These are phyloP conservation scores for Pachyramphus minor DNA, from an alignment of 2,113 vertebrate genomes.

Conservation along the genomic window DNA sequence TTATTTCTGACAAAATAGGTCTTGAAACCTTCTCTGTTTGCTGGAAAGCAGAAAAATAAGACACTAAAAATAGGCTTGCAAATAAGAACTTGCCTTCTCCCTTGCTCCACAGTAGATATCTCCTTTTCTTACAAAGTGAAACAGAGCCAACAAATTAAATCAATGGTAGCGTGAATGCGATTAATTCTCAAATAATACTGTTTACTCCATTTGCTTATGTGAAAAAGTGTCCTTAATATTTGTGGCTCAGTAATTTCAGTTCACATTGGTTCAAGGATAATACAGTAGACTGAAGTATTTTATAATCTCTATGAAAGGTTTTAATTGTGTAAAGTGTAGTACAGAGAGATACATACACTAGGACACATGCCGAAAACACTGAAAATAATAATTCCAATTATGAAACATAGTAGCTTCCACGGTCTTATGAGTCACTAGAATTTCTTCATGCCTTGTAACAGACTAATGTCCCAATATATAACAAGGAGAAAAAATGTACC, in stretches of 20 bases:
- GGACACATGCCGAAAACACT: background rate
- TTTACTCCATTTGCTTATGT: background rate
- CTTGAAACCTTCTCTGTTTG: background rate
- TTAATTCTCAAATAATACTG: background rate
- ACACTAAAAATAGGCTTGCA: background rate
- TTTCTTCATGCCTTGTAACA: background rate
- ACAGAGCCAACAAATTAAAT: background rate
- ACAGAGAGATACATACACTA: background rate
- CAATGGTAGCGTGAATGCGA: fast-evolving
- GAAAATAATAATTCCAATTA: background rate
- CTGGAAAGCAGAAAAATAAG: background rate
- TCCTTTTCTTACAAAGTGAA: background rate
- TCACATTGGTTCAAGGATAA: background rate
- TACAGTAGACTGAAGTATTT: background rate
- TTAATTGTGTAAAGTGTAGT: background rate
- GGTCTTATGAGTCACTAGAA: background rate
- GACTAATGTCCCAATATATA: background rate
- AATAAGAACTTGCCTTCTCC: background rate
- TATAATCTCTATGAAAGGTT: background rate
- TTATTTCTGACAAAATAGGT: background rate
- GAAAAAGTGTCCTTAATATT: background rate
- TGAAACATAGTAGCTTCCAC: background rate
- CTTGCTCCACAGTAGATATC: background rate
- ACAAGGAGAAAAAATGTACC: background rate
- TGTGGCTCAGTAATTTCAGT: background rate